Evolutionary conservation across 2,113 vertebrate species (phyloP).

Genomic region (Scartelaos histophorus): DNA sequence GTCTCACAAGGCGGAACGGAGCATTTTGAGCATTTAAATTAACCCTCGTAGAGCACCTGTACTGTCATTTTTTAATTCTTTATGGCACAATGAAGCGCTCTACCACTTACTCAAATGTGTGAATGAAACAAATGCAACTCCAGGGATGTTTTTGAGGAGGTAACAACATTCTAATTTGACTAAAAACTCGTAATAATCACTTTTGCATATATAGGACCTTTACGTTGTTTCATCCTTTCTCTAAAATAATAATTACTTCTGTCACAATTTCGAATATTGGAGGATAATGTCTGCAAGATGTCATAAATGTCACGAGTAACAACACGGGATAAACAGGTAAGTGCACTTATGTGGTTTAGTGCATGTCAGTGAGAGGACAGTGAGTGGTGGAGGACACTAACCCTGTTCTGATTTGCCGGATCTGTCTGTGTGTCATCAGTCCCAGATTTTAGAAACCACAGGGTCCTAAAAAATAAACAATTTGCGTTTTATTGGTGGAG

Average conservation of each 20-base stretch:
- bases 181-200: too few relatives aligned
- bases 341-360: slow-evolving; percentile 72
- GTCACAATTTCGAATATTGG: not conserved
- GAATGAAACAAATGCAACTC: too few relatives aligned
- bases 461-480: slow-evolving; percentile 83
- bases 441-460: slow-evolving; percentile 86
- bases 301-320: not conserved
- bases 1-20: too few relatives aligned
- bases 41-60: too few relatives aligned
- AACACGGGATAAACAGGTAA: slow-evolving; percentile 16
- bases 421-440: slow-evolving; percentile 82
- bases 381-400: slow-evolving; percentile 78
- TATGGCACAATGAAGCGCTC: too few relatives aligned
- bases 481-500: slow-evolving; percentile 74
- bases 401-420: slow-evolving; percentile 76
- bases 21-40: too few relatives aligned
- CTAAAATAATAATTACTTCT: not conserved
- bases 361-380: slow-evolving; percentile 79
- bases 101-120: too few relatives aligned
- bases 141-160: too few relatives aligned
- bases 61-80: too few relatives aligned
- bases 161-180: too few relatives aligned
- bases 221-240: too few relatives aligned
- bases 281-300: not conserved
- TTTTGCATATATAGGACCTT: too few relatives aligned